Conservation (phyloP, 1,140 invertebrate species). For the Tetramorium parvispinum region DNA sequence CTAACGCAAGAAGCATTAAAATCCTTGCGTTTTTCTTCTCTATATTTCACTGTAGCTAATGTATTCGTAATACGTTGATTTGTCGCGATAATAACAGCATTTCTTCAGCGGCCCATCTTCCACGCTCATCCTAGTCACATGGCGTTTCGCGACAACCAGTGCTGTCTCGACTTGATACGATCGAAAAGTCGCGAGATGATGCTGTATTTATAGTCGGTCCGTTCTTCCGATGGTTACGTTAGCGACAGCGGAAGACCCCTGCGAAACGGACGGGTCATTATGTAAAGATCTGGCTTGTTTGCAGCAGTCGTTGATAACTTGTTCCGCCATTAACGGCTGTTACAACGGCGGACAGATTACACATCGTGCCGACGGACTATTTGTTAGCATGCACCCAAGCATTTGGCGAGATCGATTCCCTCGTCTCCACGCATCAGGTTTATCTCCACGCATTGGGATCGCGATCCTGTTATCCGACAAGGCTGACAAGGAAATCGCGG, state of each 20-base stretch:
- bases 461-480: constrained; percentile 40
- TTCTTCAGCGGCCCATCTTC: constrained; percentile 17
- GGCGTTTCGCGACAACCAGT: constrained; percentile 1
- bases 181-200: constrained; percentile 37
- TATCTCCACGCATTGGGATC: not conserved
- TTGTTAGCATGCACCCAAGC: constrained; percentile 53
- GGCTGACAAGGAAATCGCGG: constrained; percentile 39
- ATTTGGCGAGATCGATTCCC: not conserved
- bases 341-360: constrained; percentile 61
- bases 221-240: not conserved
- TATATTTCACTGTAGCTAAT: too few species aligned
- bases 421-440: constrained; percentile 7
- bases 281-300: constrained; percentile 59
- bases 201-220: not conserved
- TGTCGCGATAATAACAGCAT: constrained; percentile 60
- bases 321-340: constrained; percentile 58
- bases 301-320: constrained; percentile 49
- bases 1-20: not conserved
- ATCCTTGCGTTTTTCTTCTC: not conserved
- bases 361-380: constrained; percentile 53
- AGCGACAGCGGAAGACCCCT: constrained; percentile 50
- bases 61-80: not conserved
- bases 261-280: constrained; percentile 55
- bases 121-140: constrained; percentile 59
- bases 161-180: constrained; percentile 55